Base-by-base conservation (phyloP, 2,113 vertebrate genomes). In the Ophiodon elongatus region DNA sequence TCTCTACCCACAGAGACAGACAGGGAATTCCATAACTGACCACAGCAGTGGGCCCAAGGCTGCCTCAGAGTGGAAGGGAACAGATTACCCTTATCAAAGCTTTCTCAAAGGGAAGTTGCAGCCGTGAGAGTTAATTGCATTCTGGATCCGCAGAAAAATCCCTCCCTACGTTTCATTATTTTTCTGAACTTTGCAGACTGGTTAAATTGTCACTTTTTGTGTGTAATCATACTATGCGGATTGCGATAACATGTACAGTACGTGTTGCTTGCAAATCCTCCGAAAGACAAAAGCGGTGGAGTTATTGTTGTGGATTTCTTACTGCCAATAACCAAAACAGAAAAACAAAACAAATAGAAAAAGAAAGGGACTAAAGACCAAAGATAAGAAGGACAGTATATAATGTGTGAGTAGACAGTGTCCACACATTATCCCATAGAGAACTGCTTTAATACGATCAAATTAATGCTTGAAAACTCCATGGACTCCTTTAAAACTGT, bases 71-170 rank as follows among this genome's bases (percentile, higher is more conserved):
- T 85, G 79, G 79, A 87, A 89, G 74, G 84, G 92, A 90, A 92
- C 69, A 89, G 79, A 93, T 92, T 84, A 90, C 74, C 79, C 86
- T 86, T 90, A 89, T 91, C 87, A 85, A 81, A 72, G 60, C 79
- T 87, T 82, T 83, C 80, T 90, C 85, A 57, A 74, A 84, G 86
- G 79, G 83, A 89, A 82, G 82, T 78, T 82, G 79, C 68, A 82
- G 77, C 79, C 8, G 4, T 76, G 90, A 89, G 90, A 92, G 83
- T 72, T 90, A 93, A 93, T 93, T 92, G 85, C 66, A 80, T 71
- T 76, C 35, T 43, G 60, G 64, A 82, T 86, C 85, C 23, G 19
- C 47, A 71, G 83, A 71, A 78, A 83, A 80, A 80, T 89, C 60
- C 73, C 31, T 65, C 25, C 56, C 56, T 54, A 86, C 64, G 71